These are phyloP conservation scores for Crypturellus undulatus DNA, from an alignment of 2,113 vertebrate species.

Conservation along the genomic window DNA sequence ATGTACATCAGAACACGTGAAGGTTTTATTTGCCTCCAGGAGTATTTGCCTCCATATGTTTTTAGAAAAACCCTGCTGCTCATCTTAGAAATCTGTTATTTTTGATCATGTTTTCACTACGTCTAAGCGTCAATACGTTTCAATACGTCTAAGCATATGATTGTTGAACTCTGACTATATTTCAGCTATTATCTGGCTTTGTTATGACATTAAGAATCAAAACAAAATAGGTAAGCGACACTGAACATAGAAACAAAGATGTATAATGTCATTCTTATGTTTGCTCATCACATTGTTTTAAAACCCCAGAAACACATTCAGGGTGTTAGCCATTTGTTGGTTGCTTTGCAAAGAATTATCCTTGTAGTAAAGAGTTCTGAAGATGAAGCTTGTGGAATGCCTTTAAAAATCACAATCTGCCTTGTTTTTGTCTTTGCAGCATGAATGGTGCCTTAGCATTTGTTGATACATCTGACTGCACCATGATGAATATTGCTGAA, in stretches of 20 bases:
- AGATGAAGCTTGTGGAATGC: not conserved
- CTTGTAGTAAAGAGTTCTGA: not conserved
- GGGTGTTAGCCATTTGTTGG: not conserved
- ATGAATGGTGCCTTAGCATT: slow-evolving; percentile 98
- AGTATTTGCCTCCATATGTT: not conserved
- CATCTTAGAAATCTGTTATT: not conserved
- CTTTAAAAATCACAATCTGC: not conserved
- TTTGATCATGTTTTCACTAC: not conserved
- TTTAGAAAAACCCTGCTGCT: not conserved
- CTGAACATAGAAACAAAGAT: not conserved
- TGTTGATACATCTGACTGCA: slow-evolving; percentile 97
- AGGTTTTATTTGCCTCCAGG: not conserved
- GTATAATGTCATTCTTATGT: not conserved
- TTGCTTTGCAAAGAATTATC: not conserved
- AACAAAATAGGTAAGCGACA: not conserved
- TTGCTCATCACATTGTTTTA: accelerated
- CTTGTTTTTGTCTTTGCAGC: slow-evolving; percentile 69
- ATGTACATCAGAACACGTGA: not conserved
- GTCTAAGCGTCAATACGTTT: no score
- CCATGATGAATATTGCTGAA: slow-evolving; percentile 98
- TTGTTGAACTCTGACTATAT: not conserved
- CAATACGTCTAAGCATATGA: not conserved
- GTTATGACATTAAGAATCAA: not conserved
- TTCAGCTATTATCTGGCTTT: not conserved
- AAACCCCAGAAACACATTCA: not conserved